Percentiles rank a stretch among this genome's conserved stretches.
These are phyloP conservation scores for Eupithecia insigniata DNA, from an alignment of 2,888 invertebrate genomes.

Conservation along the genomic window DNA sequence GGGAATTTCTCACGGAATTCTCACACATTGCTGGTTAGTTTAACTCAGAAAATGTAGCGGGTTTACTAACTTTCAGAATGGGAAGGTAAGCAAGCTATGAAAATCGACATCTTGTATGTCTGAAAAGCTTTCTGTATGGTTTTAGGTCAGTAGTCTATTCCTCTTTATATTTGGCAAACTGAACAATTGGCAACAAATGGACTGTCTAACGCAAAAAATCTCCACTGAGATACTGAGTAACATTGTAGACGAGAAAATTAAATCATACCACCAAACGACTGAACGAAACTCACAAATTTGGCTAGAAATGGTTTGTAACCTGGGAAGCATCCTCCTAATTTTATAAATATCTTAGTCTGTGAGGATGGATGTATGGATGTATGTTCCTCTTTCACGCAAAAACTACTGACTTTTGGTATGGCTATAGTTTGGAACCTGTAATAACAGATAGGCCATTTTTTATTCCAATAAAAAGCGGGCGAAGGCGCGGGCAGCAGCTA, in stretches of 20 bases:
- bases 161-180: neutral
- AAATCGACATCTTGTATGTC: neutral
- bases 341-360: too few species aligned
- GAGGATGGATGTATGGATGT: too few species aligned
- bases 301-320: neutral
- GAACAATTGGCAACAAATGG: neutral
- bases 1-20: constrained; percentile 16
- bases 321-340: too few species aligned
- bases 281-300: neutral
- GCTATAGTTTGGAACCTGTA: too few species aligned
- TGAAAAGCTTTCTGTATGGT: neutral
- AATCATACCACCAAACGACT: neutral
- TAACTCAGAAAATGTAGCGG: neutral
- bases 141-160: neutral
- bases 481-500: too few species aligned
- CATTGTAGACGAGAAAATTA: neutral
- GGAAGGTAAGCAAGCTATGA: neutral
- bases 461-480: too few species aligned
- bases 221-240: neutral
- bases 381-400: too few species aligned
- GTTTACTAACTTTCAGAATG: neutral
- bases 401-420: too few species aligned
- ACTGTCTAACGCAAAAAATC: neutral
- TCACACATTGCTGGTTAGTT: constrained; percentile 9
- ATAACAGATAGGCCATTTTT: too few species aligned